Evolutionary conservation across 2,797 vertebrate genomes (phyloP).

Genomic region (Borostomias antarcticus): DNA sequence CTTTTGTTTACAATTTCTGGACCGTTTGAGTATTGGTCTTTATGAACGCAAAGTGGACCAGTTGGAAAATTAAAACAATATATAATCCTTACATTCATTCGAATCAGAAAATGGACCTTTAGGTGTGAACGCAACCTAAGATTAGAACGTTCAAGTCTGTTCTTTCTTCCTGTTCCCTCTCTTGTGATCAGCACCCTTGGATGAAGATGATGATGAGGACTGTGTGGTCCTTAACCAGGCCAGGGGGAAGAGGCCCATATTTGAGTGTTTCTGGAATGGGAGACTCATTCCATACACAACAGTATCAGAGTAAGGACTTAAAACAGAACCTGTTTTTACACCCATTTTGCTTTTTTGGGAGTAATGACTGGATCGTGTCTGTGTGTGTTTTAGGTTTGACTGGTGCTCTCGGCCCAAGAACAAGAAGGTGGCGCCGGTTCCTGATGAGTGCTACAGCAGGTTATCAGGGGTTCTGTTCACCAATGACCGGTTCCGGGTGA

Average conservation of each 20-base stretch:
- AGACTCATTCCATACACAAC: slow-evolving; percentile 92
- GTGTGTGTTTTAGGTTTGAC: slow-evolving; percentile 79
- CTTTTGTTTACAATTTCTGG: too few species aligned
- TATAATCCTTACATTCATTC: too few species aligned
- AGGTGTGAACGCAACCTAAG: too few species aligned
- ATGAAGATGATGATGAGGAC: slow-evolving; percentile 80
- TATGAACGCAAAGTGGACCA: too few species aligned
- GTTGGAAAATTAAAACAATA: too few species aligned
- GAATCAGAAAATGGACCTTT: too few species aligned
- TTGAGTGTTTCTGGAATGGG: slow-evolving; percentile 98
- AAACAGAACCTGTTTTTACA: too few species aligned
- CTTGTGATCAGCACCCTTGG: slow-evolving; percentile 50
- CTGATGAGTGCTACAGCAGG: slow-evolving; percentile 87
- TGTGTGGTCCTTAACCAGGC: slow-evolving; percentile 70
- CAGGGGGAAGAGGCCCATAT: slow-evolving; percentile 84
- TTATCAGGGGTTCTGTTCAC: slow-evolving; percentile 93
- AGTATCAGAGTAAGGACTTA: slow-evolving; percentile 88
- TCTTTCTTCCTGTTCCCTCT: not conserved
- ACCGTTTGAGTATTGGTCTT: too few species aligned
- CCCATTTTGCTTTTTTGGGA: not conserved
- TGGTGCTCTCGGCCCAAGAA: slow-evolving; percentile 85
- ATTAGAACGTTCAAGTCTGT: not conserved
- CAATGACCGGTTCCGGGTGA: slow-evolving; percentile 89
- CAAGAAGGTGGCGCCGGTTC: slow-evolving; percentile 73
- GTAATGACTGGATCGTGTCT: not conserved